A percentile compares a stretch with the other conserved stretches of the same genome.
phyloP scores from a whole-genome alignment of 2,888 invertebrate species.

The Ellobium chinense region DNA sequence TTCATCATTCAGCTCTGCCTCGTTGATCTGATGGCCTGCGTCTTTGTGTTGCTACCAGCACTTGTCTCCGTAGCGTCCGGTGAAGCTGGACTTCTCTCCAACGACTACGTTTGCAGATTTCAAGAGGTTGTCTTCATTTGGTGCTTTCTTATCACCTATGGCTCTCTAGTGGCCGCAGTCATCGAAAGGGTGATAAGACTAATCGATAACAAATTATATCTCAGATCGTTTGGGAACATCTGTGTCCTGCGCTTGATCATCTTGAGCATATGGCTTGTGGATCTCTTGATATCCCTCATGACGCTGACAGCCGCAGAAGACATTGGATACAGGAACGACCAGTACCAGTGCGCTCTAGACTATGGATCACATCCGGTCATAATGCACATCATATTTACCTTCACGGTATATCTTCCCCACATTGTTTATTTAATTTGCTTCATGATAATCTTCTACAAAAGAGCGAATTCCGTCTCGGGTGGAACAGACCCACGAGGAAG shows the following conservation, averaged over 20 bases:
- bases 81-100: not conserved
- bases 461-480: not conserved
- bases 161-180: not conserved
- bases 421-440: not conserved
- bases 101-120: not conserved
- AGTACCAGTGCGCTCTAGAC: not conserved
- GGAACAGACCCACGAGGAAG: not conserved
- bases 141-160: not conserved
- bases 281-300: not conserved
- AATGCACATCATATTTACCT: not conserved
- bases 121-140: not conserved
- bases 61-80: slow-evolving; percentile 1
- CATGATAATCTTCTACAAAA: not conserved
- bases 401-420: not conserved
- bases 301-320: not conserved
- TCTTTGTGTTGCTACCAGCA: slow-evolving; percentile 24
- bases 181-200: not conserved
- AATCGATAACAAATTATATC: not conserved
- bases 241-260: not conserved
- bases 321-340: not conserved
- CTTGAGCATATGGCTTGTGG: not conserved
- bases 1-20: slow-evolving; percentile 32
- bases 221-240: not conserved
- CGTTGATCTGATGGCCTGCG: slow-evolving; percentile 34
- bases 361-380: not conserved